Percentiles rank a stretch among this genome's conserved stretches.
phyloP scores from a whole-genome alignment of 2,113 vertebrate genomes.

The Emydura subglobosa region DNA sequence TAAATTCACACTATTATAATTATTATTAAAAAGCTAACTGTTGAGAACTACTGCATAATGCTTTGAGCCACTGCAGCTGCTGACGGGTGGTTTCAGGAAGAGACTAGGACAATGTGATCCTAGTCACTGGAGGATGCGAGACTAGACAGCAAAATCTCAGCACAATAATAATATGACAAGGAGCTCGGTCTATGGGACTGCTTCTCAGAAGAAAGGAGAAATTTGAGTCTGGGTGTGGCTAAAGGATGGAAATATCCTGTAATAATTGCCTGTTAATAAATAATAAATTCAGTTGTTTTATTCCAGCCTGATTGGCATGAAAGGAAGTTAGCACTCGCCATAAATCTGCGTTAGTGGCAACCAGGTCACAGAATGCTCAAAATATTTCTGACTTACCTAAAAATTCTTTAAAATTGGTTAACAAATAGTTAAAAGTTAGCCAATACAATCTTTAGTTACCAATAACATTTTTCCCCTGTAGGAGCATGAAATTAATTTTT shows the following conservation, averaged over 20 bases:
- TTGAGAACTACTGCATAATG: not conserved
- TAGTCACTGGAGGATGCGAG: not conserved
- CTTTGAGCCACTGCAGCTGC: accelerated
- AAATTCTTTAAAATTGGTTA: not conserved
- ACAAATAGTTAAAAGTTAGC: conserved; percentile 71
- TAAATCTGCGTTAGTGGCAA: not conserved
- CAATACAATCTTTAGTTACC: conserved; percentile 31
- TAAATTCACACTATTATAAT: not conserved
- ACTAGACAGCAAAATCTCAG: not conserved
- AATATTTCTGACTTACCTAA: not conserved
- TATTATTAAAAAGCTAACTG: not conserved
- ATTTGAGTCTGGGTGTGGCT: not conserved
- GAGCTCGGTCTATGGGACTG: not conserved
- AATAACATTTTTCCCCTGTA: conserved; percentile 52
- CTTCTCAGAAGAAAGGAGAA: not conserved
- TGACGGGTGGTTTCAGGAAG: not conserved
- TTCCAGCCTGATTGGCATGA: not conserved
- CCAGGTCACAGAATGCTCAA: not conserved
- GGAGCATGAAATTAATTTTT: conserved; percentile 64
- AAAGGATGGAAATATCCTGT: not conserved
- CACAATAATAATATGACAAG: accelerated
- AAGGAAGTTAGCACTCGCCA: not conserved
- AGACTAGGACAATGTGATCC: not conserved
- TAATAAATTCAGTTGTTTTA: not conserved
- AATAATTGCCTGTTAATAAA: conserved; percentile 10